These are phyloP conservation scores for Lithophane ornitopus DNA, from an alignment of 2,888 invertebrate species.

Conservation along the genomic window DNA sequence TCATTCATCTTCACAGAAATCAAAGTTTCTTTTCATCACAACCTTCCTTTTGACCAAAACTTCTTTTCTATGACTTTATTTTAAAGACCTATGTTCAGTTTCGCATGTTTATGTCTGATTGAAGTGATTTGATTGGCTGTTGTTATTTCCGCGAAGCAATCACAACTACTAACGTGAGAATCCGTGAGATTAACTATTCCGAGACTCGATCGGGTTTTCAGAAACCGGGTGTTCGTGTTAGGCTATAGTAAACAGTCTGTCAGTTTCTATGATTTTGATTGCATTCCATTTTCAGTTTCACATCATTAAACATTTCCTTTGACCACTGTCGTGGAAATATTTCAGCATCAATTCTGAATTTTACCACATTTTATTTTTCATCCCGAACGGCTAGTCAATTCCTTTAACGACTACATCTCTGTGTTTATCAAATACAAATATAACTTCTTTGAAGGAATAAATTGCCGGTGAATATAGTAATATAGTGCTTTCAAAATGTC, in stretches of 20 bases:
- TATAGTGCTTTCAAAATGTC: not conserved
- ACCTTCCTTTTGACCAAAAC: not conserved
- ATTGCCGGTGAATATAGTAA: not conserved
- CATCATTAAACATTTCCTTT: conserved; percentile 5
- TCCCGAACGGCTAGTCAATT: not conserved
- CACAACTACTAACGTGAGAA: not conserved
- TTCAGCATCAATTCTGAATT: not conserved
- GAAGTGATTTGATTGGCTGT: not conserved
- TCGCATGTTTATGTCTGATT: not conserved
- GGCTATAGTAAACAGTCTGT: not conserved
- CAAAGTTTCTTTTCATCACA: not conserved
- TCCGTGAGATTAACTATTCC: not conserved
- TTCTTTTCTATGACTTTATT: not conserved
- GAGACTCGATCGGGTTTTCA: not conserved
- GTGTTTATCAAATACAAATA: conserved; percentile 9
- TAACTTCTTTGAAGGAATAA: not conserved
- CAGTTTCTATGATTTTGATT: not conserved
- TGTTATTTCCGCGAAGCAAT: conserved; percentile 1
- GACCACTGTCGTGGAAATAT: conserved; percentile 8
- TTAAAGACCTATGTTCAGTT: not conserved
- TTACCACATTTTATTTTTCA: not conserved
- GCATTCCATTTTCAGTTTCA: conserved; percentile 3
- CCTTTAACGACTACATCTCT: not conserved
- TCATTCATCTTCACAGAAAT: not conserved
- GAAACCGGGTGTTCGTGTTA: not conserved